phyloP scores from a whole-genome alignment of 2,113 vertebrate genomes.

The Myrmecophaga tridactyla region DNA sequence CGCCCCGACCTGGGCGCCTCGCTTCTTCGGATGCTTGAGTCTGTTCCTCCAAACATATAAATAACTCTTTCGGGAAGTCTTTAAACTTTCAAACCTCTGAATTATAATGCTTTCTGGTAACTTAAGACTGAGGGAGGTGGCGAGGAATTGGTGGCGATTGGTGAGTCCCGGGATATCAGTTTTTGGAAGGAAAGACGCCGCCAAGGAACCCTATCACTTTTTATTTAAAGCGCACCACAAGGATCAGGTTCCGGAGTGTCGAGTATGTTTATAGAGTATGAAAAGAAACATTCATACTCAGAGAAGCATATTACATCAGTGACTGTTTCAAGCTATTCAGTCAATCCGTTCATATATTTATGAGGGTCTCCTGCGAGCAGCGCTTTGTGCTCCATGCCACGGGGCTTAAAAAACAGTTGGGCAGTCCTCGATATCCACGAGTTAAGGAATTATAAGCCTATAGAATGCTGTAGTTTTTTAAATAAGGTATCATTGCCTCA shows the following conservation, averaged over 20 bases:
- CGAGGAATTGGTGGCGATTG: too few species aligned
- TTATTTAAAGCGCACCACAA: background rate
- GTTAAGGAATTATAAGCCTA: background rate
- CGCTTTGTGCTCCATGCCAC: too few species aligned
- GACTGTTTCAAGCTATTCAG: background rate
- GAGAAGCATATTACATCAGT: background rate
- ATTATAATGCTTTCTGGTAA: background rate
- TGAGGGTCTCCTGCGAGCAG: rapidly evolving
- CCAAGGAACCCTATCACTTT: background rate
- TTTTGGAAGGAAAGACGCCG: background rate
- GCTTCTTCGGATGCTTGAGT: too few species aligned
- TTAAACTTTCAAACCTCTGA: background rate
- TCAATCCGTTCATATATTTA: rapidly evolving
- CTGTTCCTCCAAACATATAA: background rate
- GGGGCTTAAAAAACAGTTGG: background rate
- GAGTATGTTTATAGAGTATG: background rate
- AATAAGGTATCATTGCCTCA: background rate
- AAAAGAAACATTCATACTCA: background rate
- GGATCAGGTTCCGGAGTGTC: background rate
- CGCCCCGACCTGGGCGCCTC: background rate
- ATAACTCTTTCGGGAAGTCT: background rate
- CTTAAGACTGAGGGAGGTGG: background rate
- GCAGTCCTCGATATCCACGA: background rate
- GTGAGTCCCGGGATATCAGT: background rate
- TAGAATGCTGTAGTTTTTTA: background rate